phyloP scores from a whole-genome alignment of 2,888 invertebrate genomes.

The Lottia scabra region DNA sequence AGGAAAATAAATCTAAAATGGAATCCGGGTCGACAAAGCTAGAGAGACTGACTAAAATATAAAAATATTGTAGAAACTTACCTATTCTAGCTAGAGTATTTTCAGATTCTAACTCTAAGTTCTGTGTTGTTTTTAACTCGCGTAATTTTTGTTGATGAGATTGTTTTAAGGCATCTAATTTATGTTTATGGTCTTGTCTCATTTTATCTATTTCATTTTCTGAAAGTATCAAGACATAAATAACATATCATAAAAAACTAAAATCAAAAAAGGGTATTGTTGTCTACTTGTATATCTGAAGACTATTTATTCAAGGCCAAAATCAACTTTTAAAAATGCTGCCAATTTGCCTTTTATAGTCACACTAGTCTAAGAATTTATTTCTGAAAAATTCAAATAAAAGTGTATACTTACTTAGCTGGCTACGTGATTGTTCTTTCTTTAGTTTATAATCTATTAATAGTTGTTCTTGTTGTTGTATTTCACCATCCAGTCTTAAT shows the following conservation, averaged over 20 bases:
- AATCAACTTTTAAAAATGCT: too few relatives aligned
- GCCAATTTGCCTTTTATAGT: too few relatives aligned
- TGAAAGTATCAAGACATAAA: slow-evolving; percentile 24
- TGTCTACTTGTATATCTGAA: too few relatives aligned
- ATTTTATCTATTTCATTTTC: slow-evolving; percentile 54
- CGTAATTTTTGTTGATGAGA: slow-evolving; percentile 39
- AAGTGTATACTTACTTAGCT: slow-evolving; percentile 48
- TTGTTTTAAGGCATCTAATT: slow-evolving; percentile 37
- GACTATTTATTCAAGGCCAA: too few relatives aligned
- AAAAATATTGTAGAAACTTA: too few relatives aligned
- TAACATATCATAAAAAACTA: neutral
- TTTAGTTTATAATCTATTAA: slow-evolving; percentile 51
- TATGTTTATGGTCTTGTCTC: slow-evolving; percentile 48
- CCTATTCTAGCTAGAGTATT: slow-evolving; percentile 42
- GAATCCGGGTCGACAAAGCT: too few relatives aligned
- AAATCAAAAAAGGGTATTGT: too few relatives aligned
- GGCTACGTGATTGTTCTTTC: slow-evolving; percentile 54
- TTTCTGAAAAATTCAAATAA: too few relatives aligned
- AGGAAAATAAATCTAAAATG: too few relatives aligned
- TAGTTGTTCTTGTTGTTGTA: slow-evolving; percentile 56
- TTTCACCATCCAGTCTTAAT: slow-evolving; percentile 57
- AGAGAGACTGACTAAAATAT: too few relatives aligned
- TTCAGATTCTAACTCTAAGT: slow-evolving; percentile 31
- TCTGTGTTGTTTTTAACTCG: slow-evolving; percentile 41
- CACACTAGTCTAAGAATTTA: too few relatives aligned